Evolutionary conservation across 2,888 invertebrate genomes (phyloP).

Genomic region (Leptinotarsa haldemani): DNA sequence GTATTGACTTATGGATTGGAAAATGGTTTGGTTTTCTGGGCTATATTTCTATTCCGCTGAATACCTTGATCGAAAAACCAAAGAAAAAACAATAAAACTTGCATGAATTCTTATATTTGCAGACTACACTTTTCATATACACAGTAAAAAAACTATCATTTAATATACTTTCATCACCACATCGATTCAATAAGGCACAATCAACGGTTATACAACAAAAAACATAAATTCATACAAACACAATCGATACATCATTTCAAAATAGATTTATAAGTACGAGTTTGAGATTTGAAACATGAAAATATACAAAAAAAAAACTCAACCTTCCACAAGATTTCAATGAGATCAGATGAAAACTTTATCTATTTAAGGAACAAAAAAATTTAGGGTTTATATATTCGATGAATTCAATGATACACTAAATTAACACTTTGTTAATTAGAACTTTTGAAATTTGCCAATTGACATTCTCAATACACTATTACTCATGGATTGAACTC

Average conservation of each 20-base stretch:
- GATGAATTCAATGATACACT: not conserved
- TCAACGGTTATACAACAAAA: slow-evolving; percentile 54
- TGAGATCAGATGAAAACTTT: not conserved
- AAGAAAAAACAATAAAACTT: not conserved
- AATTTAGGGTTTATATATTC: not conserved
- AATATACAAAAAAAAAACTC: not conserved
- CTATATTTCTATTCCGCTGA: too few relatives aligned
- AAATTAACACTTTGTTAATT: too few relatives aligned
- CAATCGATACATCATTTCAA: slow-evolving; percentile 28
- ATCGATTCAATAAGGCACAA: slow-evolving; percentile 57
- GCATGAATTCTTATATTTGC: slow-evolving; percentile 33
- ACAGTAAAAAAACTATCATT: slow-evolving; percentile 57
- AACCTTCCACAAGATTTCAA: not conserved
- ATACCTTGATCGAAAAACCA: too few relatives aligned
- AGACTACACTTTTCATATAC: slow-evolving; percentile 41
- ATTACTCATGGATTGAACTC: too few relatives aligned
- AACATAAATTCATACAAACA: slow-evolving; percentile 20
- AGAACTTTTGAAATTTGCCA: too few relatives aligned
- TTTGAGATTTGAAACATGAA: slow-evolving; percentile 35
- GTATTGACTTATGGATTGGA: too few relatives aligned
- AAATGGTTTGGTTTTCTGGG: too few relatives aligned
- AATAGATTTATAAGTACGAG: slow-evolving; percentile 45
- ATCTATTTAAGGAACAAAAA: not conserved
- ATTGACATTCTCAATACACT: too few relatives aligned
- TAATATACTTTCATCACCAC: slow-evolving; percentile 53